Conservation (phyloP, 2,797 vertebrate genomes). For the Hypotaenidia okinawae region DNA sequence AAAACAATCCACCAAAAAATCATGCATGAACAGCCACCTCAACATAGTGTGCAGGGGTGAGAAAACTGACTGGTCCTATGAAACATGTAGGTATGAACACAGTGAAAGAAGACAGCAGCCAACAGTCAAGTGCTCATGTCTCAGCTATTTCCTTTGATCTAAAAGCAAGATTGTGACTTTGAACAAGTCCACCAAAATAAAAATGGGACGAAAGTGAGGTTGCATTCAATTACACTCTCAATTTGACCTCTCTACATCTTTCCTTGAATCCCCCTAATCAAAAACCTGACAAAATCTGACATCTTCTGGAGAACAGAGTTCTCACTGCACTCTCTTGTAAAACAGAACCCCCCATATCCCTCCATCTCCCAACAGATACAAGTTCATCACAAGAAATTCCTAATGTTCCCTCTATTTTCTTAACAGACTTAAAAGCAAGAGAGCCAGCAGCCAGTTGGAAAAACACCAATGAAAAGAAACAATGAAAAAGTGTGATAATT, state of each 20-base stretch:
- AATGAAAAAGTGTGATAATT: slow-evolving; percentile 38
- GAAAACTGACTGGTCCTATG: not conserved
- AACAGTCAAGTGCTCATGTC: not conserved
- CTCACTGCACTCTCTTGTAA: not conserved
- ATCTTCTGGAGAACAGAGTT: not conserved
- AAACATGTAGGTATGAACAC: not conserved
- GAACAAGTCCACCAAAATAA: not conserved
- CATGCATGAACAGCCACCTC: not conserved
- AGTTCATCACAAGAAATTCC: not conserved
- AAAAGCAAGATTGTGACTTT: not conserved
- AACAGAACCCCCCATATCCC: not conserved
- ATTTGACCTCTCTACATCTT: not conserved
- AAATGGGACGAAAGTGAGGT: not conserved
- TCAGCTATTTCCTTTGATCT: not conserved
- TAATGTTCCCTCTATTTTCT: slow-evolving; percentile 9
- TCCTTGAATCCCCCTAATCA: not conserved
- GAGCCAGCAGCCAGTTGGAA: not conserved
- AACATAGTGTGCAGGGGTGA: not conserved
- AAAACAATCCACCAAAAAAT: too few species aligned
- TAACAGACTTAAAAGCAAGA: slow-evolving; percentile 11
- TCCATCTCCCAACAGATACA: not conserved
- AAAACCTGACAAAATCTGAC: not conserved
- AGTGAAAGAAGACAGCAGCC: not conserved
- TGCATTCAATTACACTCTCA: not conserved
- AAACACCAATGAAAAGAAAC: not conserved